Base-by-base conservation (phyloP, 2,888 invertebrate genomes). In the Drosophila prostipennis region DNA sequence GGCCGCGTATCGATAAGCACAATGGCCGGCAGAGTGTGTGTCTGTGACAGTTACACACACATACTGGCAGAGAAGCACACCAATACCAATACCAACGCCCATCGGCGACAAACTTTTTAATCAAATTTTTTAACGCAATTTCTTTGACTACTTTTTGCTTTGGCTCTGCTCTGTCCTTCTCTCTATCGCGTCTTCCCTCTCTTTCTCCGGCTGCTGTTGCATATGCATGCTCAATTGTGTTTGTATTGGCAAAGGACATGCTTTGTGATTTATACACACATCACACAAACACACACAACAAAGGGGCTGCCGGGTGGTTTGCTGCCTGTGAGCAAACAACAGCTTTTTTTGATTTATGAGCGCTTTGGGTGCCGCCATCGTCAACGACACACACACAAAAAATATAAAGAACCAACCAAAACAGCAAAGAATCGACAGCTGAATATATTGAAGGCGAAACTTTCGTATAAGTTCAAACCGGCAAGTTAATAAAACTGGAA, bases 201-300 rank as follows among this genome's bases (percentile, higher is more conserved):
- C n/a, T 13, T 42, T 14, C 36, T 45, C 34, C 13, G n/a, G 76
- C 65, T 34, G 65, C 87, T 87, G 84, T 65, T 65, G 65, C 65
- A 65, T 65, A 65, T 65, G 65, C 65, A 87, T 85, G 85, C 87
- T 84, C 56, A 73, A 76, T 71, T 83, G 81, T 84, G 87, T 79
- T 84, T 84, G 74, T 80, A 83, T 86, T 80, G 83, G 85, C 87
- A 87, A 87, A 87, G 87, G 83, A 84, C 83, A 84, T 81, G 85
- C 83, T 84, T 87, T 87, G 83, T 85, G 83, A 84, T 84, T 84
- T 84, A 84, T 87, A 87, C 75, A 81, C 85, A 81, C 76, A 87
- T 81, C 82, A 74, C 70, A 77, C 75, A 77, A 72, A 72, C 65
- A 72, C 65, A 72, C 67, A 36, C 58, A 76, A 71, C 52, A 51